Evolutionary conservation across 1,140 invertebrate species (phyloP), one percentile per base, ranked within the genome.

Genomic region (Hypothenemus hampei): DNA sequence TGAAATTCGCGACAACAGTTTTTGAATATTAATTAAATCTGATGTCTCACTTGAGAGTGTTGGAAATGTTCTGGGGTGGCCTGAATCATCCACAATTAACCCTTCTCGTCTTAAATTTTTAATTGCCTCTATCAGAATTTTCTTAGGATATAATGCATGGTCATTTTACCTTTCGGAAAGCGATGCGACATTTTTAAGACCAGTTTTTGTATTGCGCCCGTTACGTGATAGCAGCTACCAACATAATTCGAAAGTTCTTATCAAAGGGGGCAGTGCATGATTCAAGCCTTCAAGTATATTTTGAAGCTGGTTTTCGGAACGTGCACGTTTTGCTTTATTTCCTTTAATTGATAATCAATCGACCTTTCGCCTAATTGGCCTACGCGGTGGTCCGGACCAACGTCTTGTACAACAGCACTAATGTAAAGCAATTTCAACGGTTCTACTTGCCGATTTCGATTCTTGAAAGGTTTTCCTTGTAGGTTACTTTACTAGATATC

Each of bases 321-420:
- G 54, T 50, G 43, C 58, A 52, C 55, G 51, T 58, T 58, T 61
- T 58, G 50, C 51, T 47, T 62, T 61, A 61, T 61, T 61, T 58
- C 39, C 51, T 41, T 62, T 62, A 62, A 62, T 62, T 62, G 60
- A 62, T 62, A 62, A 62, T 62, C 58, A 62, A 59, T 56, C 52
- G 60, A 52, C 51, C 58, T 62, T 59, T 58, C 48, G 46, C 52
- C 60, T 62, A 62, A 62, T 62, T 62, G 51, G 60, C 46, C 40
- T 57, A 44, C 55, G 50, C 40, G 55, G 55, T 57, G 55, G 55
- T 49, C 55, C 41, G n/a, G 22, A 20, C 24, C 16, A 40, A 31
- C 26, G 31, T 57, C 39, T 31, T 43, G 22, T 37, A n/a, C n/a
- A n/a, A 23, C 33, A 11, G 15, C 11, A 11, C 35, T 37, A 37